Conservation (phyloP, 1,140 invertebrate genomes). For the Tetramorium simillimum region DNA sequence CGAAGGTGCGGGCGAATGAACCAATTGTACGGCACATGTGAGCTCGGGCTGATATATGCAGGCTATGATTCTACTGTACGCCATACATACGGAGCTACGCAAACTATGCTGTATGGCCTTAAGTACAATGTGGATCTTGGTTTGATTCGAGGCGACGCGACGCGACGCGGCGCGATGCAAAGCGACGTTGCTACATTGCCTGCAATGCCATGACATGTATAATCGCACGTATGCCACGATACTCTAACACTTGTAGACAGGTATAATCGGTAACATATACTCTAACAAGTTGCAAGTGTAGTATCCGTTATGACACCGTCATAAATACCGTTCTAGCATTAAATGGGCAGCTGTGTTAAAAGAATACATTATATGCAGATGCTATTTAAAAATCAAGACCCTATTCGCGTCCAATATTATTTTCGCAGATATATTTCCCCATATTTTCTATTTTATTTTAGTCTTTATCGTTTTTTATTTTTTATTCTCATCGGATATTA, state of each 20-base stretch:
- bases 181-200: conserved; percentile 20
- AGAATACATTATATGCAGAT: neutral
- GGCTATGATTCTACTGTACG: conserved; percentile 22
- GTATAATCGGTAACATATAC: conserved; percentile 24
- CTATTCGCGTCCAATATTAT: neutral
- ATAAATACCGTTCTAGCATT: neutral
- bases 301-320: neutral
- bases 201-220: conserved; percentile 42
- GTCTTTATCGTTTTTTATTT: neutral
- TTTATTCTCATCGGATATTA: neutral
- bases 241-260: conserved; percentile 19
- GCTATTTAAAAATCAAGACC: neutral
- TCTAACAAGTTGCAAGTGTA: neutral
- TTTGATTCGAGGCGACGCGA: conserved; percentile 52
- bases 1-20: conserved; percentile 27
- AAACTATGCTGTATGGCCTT: conserved; percentile 33
- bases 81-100: neutral
- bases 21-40: conserved; percentile 2
- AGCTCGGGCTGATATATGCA: conserved; percentile 26
- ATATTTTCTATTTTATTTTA: neutral
- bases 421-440: neutral
- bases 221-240: conserved; percentile 18
- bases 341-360: neutral
- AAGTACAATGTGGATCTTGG: conserved; percentile 50
- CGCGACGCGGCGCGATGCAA: conserved; percentile 24